These are phyloP conservation scores for Drosophila pandora DNA, from an alignment of 1,140 invertebrate species.

Conservation along the genomic window DNA sequence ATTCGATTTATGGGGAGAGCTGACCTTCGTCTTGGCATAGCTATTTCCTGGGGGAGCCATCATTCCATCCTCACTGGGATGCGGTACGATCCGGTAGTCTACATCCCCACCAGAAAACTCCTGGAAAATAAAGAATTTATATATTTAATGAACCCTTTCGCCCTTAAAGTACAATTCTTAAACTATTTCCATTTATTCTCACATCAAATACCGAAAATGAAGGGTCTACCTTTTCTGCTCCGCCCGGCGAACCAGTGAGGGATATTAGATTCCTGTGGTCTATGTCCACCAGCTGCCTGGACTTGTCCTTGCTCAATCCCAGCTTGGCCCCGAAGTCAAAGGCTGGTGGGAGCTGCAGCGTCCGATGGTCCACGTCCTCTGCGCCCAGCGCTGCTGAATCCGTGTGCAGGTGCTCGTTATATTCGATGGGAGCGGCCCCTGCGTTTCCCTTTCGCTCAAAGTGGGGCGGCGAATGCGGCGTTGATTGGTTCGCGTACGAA, in stretches of 20 bases:
- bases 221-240: slow-evolving; percentile 73
- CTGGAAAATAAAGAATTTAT: slow-evolving; percentile 17
- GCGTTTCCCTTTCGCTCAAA: slow-evolving; percentile 86
- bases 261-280: slow-evolving; percentile 94
- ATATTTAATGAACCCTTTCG: neutral
- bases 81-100: slow-evolving; percentile 63
- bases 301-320: slow-evolving; percentile 72
- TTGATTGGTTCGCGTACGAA: slow-evolving; percentile 71
- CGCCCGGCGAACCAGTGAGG: slow-evolving; percentile 89
- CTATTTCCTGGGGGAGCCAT: slow-evolving; percentile 64
- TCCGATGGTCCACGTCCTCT: slow-evolving; percentile 86
- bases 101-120: slow-evolving; percentile 64
- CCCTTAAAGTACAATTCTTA: too few relatives aligned
- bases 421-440: slow-evolving; percentile 85
- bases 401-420: slow-evolving; percentile 80
- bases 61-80: slow-evolving; percentile 40
- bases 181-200: too few relatives aligned
- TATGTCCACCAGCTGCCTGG: slow-evolving; percentile 86
- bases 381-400: slow-evolving; percentile 78
- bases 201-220: neutral
- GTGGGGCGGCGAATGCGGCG: slow-evolving; percentile 88
- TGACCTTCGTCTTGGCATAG: slow-evolving; percentile 55
- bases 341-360: slow-evolving; percentile 68
- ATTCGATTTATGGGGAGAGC: slow-evolving; percentile 83
- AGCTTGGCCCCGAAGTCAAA: slow-evolving; percentile 69